Conservation (phyloP, 2,888 invertebrate genomes). For the Mayetiola destructor region DNA sequence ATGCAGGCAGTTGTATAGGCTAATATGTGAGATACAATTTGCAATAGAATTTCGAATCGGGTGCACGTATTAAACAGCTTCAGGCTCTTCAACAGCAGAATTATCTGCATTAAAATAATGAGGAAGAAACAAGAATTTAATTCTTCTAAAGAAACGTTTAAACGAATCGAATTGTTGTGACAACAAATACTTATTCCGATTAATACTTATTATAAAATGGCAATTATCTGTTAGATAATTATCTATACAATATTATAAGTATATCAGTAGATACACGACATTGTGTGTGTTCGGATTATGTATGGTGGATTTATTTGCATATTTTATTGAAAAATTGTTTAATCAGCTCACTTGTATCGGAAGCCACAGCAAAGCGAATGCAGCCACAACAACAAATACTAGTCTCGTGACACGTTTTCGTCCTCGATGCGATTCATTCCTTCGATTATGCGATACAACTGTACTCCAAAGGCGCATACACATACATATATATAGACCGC, state of each 20-base stretch:
- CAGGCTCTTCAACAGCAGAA: slow-evolving; percentile 10
- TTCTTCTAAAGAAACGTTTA: too few species aligned
- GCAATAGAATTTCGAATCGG: slow-evolving; percentile 49
- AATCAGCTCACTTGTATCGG: slow-evolving; percentile 75
- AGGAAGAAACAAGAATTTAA: too few species aligned
- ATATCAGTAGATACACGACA: too few species aligned
- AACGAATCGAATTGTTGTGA: too few species aligned
- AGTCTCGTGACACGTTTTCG: slow-evolving; percentile 79
- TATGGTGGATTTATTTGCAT: too few species aligned
- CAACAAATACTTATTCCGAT: too few species aligned
- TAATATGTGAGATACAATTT: slow-evolving; percentile 60
- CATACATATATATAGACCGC: slow-evolving; percentile 78
- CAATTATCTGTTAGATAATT: too few species aligned
- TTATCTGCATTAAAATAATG: slow-evolving; percentile 6
- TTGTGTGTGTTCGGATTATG: too few species aligned
- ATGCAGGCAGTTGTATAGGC: slow-evolving; percentile 91
- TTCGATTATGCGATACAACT: slow-evolving; percentile 59
- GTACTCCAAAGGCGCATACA: slow-evolving; percentile 72
- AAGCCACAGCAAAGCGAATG: slow-evolving; percentile 90
- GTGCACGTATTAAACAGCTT: slow-evolving; percentile 25
- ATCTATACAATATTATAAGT: too few species aligned
- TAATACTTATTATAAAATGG: too few species aligned
- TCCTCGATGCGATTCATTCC: slow-evolving; percentile 59
- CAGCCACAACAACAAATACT: slow-evolving; percentile 79
- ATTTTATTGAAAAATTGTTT: too few species aligned